Conservation (phyloP, 2,888 invertebrate genomes). For the Hololepta plana region DNA sequence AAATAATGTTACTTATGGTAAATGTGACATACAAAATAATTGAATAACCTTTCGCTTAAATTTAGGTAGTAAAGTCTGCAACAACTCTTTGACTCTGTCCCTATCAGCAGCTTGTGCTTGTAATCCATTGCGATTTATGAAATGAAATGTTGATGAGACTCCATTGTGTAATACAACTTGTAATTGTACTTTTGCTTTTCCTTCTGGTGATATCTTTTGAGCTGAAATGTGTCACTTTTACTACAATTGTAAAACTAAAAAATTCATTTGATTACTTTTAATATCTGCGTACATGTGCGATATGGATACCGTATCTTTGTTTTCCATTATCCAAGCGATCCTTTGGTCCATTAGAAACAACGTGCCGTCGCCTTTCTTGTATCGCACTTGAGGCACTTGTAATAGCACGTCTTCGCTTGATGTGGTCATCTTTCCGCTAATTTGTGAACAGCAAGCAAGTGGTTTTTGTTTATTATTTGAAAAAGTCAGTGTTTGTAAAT, state of each 20-base stretch:
- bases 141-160: conserved; percentile 91
- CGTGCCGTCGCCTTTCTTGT: conserved; percentile 92
- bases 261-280: conserved; percentile 50
- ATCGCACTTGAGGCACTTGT: conserved; percentile 81
- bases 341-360: conserved; percentile 91
- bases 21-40: not conserved
- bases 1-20: conserved; percentile 2
- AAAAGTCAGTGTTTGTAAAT: not conserved
- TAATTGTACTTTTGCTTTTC: conserved; percentile 94
- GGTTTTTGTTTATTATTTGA: no score
- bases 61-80: conserved; percentile 82
- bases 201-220: conserved; percentile 93
- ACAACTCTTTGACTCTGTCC: conserved; percentile 79
- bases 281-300: conserved; percentile 92
- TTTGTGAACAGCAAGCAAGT: no score
- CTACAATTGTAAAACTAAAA: conserved; percentile 1
- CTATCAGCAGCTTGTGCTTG: conserved; percentile 75
- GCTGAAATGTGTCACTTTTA: conserved; percentile 16
- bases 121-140: conserved; percentile 72
- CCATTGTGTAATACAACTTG: conserved; percentile 93
- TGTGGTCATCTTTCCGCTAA: conserved; percentile 55
- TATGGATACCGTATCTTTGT: conserved; percentile 78
- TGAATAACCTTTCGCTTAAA: conserved; percentile 71
- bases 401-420: conserved; percentile 90
- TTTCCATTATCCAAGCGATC: conserved; percentile 91